Conservation (phyloP, 2,113 vertebrate species). For the Salvator merianae region DNA sequence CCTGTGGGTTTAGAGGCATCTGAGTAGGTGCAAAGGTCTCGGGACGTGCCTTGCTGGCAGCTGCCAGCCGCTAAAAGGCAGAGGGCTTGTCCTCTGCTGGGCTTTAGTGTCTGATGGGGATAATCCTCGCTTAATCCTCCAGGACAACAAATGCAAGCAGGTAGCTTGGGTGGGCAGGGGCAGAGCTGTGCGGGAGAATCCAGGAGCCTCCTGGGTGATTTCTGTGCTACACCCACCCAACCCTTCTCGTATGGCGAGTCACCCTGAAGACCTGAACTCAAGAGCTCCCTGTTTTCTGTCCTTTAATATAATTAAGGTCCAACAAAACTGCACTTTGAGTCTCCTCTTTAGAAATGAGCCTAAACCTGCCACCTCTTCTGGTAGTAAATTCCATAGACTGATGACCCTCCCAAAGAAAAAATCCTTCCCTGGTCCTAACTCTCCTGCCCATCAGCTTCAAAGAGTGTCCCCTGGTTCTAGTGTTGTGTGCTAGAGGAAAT, state of each 20-base stretch:
- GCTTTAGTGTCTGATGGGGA: conserved; percentile 14
- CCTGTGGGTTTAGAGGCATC: too few relatives aligned
- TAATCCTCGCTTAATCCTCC: conserved; percentile 15
- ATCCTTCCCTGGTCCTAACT: too few relatives aligned
- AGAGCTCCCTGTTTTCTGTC: not conserved
- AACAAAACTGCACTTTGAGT: not conserved
- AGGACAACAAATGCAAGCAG: not conserved
- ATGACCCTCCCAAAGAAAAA: too few relatives aligned
- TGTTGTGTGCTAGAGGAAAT: too few relatives aligned
- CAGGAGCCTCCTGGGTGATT: too few relatives aligned
- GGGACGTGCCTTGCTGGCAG: not conserved
- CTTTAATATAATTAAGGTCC: not conserved
- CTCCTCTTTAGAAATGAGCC: not conserved
- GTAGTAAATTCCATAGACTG: too few relatives aligned
- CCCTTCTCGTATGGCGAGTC: not conserved
- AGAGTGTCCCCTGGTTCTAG: too few relatives aligned
- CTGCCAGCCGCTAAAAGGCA: conserved; percentile 2
- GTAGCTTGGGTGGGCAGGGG: not conserved
- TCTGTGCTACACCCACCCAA: not conserved
- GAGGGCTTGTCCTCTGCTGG: not conserved
- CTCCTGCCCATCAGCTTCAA: not conserved
- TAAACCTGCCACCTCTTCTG: not conserved
- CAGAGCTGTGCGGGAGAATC: not conserved
- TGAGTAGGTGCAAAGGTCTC: not conserved
- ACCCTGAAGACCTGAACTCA: not conserved